Percentiles rank a stretch among this genome's conserved stretches.
phyloP scores from a whole-genome alignment of 92 coral and sea anemone species.

The Montipora capitata region DNA sequence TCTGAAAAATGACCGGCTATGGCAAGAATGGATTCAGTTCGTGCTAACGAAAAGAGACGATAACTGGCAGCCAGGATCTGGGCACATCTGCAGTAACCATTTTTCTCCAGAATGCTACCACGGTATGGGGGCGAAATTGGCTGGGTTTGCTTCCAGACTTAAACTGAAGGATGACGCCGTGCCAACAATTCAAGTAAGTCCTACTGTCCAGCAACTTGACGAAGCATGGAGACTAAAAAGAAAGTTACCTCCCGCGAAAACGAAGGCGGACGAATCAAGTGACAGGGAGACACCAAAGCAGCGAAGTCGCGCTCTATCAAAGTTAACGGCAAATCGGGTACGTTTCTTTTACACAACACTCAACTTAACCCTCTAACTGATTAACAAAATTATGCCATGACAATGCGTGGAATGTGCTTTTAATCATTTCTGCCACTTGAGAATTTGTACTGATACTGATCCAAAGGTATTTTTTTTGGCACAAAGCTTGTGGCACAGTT shows the following conservation, averaged over 20 bases:
- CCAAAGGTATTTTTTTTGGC: too few species aligned
- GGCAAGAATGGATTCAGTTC: constrained; percentile 62
- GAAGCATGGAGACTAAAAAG: constrained; percentile 25
- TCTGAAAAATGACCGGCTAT: neutral
- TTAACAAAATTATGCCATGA: too few species aligned
- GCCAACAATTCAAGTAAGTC: constrained; percentile 50
- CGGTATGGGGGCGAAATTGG: constrained; percentile 32
- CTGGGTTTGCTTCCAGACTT: constrained; percentile 54
- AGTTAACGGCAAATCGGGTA: constrained; percentile 44
- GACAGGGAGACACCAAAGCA: constrained; percentile 12
- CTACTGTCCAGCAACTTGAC: constrained; percentile 42
- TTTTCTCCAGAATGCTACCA: constrained; percentile 33
- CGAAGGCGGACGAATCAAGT: neutral
- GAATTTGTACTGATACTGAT: too few species aligned
- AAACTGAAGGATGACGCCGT: constrained; percentile 43
- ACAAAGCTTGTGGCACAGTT: neutral
- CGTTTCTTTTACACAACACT: neutral
- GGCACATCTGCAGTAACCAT: constrained; percentile 67
- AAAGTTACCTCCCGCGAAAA: neutral
- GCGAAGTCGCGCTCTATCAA: constrained; percentile 17
- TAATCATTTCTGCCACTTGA: too few species aligned
- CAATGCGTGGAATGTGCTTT: too few species aligned
- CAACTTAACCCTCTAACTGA: too few species aligned
- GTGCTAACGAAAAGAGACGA: constrained; percentile 33
- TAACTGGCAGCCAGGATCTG: constrained; percentile 55